These are phyloP conservation scores for Aphis craccivora DNA, from an alignment of 1,140 invertebrate genomes.

Conservation along the genomic window DNA sequence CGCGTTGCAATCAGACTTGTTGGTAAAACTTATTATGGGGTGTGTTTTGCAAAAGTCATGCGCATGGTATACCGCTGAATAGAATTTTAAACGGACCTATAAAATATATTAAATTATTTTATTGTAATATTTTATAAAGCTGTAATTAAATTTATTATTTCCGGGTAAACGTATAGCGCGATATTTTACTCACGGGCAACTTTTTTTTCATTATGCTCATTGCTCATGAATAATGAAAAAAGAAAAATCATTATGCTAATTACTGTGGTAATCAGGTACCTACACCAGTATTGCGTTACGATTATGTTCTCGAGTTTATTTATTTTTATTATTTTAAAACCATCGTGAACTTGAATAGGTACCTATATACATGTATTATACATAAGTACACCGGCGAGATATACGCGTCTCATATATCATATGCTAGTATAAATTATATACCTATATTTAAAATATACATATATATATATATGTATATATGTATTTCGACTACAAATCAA, in stretches of 20 bases:
- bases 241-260: not conserved
- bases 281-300: not conserved
- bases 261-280: not conserved
- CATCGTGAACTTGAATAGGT: not conserved
- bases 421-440: not conserved
- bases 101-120: not conserved
- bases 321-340: constrained; percentile 27
- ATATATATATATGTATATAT: not conserved
- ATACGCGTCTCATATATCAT: not conserved
- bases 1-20: not conserved
- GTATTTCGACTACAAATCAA: not conserved
- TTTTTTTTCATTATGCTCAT: not conserved
- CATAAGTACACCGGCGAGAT: not conserved
- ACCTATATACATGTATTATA: not conserved
- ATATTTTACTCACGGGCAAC: not conserved
- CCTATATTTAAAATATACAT: not conserved
- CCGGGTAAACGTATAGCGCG: not conserved
- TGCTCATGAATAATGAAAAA: not conserved
- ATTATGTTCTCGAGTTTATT: not conserved
- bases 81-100: not conserved
- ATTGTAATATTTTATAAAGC: not conserved
- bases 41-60: not conserved
- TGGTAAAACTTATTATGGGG: not conserved
- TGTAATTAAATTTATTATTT: constrained; percentile 30
- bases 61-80: not conserved